Evolutionary conservation across 1,140 invertebrate genomes (phyloP).

Genomic region (Mya arenaria): DNA sequence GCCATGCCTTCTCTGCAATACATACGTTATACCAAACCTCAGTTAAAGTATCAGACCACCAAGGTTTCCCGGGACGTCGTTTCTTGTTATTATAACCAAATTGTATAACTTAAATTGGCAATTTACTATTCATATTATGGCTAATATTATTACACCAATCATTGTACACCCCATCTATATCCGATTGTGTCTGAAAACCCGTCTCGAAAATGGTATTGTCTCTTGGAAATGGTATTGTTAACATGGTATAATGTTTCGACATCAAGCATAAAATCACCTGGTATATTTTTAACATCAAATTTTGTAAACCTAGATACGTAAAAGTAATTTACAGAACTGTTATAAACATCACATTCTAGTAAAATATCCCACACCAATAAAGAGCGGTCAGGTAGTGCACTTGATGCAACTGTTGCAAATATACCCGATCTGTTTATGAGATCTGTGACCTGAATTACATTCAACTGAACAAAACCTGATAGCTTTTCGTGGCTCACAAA

Average conservation of each 20-base stretch:
- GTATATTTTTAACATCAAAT: constrained; percentile 31
- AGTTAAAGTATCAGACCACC: constrained; percentile 40
- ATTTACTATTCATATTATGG: constrained; percentile 10
- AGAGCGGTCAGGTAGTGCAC: constrained; percentile 1
- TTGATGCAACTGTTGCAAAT: not conserved
- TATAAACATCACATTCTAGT: too few species aligned
- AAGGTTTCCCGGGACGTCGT: constrained; percentile 29
- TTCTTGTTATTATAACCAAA: constrained; percentile 17
- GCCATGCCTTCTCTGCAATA: constrained; percentile 6
- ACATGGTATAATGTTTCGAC: constrained; percentile 2
- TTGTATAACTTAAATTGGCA: constrained; percentile 5
- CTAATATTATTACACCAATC: constrained; percentile 12
- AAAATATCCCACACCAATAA: constrained; percentile 13
- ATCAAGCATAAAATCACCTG: constrained; percentile 15
- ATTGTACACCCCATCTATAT: constrained; percentile 25
- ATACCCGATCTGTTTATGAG: not conserved
- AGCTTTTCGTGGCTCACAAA: constrained; percentile 25
- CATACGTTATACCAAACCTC: constrained; percentile 26
- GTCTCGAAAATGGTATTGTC: too few species aligned
- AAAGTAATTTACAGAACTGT: too few species aligned
- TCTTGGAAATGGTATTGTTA: constrained; percentile 22
- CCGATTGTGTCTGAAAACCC: constrained; percentile 7
- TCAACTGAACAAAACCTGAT: not conserved
- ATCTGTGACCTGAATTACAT: constrained; percentile 16
- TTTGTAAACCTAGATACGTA: constrained; percentile 12